Evolutionary conservation across 2,888 invertebrate genomes (phyloP).

Genomic region (Agapostemon virescens): DNA sequence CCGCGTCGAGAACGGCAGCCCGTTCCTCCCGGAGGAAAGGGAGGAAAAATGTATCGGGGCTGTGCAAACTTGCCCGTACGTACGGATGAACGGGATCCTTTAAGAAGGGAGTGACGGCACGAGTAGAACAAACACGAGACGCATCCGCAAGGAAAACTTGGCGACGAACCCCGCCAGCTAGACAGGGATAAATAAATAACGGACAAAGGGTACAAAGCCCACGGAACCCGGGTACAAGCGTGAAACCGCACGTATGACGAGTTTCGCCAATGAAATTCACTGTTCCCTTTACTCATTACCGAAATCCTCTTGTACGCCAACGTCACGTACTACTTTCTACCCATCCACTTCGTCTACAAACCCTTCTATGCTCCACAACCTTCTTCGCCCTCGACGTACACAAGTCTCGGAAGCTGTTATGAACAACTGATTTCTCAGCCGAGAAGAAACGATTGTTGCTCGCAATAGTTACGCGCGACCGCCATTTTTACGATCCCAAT

Average conservation of each 20-base stretch:
- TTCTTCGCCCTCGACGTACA: background rate
- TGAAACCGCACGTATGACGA: conserved; percentile 36
- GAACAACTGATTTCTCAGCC: conserved; percentile 34
- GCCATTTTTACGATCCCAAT: too few relatives aligned
- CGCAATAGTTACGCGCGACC: background rate
- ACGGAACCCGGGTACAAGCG: conserved; percentile 41
- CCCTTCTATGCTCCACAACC: background rate
- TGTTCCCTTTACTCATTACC: conserved; percentile 30
- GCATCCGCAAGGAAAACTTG: conserved; percentile 57
- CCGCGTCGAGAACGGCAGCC: background rate
- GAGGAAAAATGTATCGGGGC: conserved; percentile 33
- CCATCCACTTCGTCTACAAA: background rate
- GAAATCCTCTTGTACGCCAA: conserved; percentile 16
- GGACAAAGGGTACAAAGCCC: conserved; percentile 54
- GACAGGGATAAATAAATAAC: conserved; percentile 63
- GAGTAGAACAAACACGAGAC: conserved; percentile 56
- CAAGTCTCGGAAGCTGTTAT: background rate
- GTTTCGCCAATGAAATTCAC: conserved; percentile 52
- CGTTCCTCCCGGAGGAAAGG: background rate
- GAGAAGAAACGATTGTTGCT: conserved; percentile 16
- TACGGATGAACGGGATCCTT: conserved; percentile 9
- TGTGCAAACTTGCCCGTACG: conserved; percentile 42
- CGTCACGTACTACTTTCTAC: conserved; percentile 26
- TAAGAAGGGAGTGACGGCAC: conserved; percentile 22
- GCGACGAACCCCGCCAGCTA: conserved; percentile 31